Conservation (phyloP, 2,113 vertebrate genomes). For the Poicephalus meyeri region DNA sequence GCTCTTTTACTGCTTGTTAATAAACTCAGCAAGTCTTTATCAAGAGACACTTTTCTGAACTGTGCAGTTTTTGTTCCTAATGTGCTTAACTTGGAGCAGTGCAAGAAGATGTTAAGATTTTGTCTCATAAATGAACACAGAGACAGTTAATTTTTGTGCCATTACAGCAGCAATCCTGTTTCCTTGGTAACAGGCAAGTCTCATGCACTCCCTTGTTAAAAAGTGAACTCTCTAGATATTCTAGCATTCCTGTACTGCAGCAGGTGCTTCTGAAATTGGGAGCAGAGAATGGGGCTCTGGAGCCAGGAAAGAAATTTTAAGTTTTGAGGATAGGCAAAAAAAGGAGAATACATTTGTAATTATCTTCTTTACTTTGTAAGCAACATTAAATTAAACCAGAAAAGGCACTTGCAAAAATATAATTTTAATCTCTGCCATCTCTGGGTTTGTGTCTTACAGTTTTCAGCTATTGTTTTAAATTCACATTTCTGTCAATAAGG, state of each 20-base stretch:
- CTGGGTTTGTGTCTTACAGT: background rate
- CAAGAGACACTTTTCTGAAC: background rate
- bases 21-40: background rate
- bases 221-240: background rate
- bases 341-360: background rate
- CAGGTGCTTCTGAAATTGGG: slow-evolving; percentile 44
- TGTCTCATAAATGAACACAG: background rate
- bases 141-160: slow-evolving; percentile 28
- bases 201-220: slow-evolving; percentile 17
- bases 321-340: background rate
- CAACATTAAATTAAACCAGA: background rate
- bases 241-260: slow-evolving; percentile 4
- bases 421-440: background rate
- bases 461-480: background rate
- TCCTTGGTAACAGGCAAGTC: slow-evolving; percentile 50
- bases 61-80: background rate
- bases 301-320: background rate
- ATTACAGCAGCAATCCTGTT: slow-evolving; percentile 26
- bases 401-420: background rate
- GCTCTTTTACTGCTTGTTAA: background rate
- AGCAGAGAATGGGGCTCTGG: background rate
- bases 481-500: background rate
- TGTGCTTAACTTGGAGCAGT: background rate
- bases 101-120: slow-evolving; percentile 17
- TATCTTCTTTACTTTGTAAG: background rate